Conservation (phyloP, 2,888 invertebrate genomes). For the Disparrhopalites patrizii region DNA sequence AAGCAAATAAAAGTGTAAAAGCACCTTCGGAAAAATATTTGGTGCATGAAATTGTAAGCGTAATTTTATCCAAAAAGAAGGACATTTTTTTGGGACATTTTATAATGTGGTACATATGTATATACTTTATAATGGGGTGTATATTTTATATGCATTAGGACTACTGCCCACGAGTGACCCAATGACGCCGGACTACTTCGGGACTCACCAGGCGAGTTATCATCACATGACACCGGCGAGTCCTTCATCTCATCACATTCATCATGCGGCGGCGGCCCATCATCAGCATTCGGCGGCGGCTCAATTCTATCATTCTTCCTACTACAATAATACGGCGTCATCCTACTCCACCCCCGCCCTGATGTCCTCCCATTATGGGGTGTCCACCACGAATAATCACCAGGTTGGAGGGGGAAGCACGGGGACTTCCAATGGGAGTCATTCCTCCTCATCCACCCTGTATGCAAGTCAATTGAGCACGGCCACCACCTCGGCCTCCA, state of each 20-base stretch:
- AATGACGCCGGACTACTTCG: conserved; percentile 45
- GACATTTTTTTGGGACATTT: neutral
- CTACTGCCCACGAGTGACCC: conserved; percentile 31
- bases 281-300: conserved; percentile 33
- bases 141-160: conserved; percentile 10
- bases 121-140: too few species aligned
- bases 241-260: conserved; percentile 37
- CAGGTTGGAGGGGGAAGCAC: too few species aligned
- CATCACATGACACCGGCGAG: conserved; percentile 45
- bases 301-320: conserved; percentile 39
- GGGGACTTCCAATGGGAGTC: neutral
- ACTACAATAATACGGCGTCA: conserved; percentile 36
- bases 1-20: too few species aligned
- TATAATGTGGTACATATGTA: neutral
- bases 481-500: conserved; percentile 27
- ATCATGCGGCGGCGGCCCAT: conserved; percentile 27
- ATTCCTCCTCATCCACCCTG: neutral
- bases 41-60: too few species aligned
- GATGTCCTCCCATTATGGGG: conserved; percentile 27
- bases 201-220: conserved; percentile 38
- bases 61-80: neutral
- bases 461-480: conserved; percentile 11
- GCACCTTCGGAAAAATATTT: too few species aligned
- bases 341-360: conserved; percentile 31
- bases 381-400: neutral